Conservation (phyloP, 1,140 invertebrate genomes). For the Mactra quadrangularis region DNA sequence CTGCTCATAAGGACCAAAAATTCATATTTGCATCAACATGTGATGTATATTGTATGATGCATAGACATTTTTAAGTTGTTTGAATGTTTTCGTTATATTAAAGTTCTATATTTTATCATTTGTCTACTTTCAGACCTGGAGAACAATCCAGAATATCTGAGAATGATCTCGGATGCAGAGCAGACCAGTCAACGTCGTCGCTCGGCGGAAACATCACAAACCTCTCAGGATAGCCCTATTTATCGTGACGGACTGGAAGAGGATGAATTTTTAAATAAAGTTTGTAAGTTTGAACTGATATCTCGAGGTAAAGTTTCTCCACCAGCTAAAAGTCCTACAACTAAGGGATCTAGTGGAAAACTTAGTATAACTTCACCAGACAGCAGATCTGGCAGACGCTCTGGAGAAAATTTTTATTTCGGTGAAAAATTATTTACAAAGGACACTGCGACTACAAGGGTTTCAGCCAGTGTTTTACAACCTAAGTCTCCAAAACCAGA, state of each 20-base stretch:
- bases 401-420: constrained; percentile 64
- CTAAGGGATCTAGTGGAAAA: constrained; percentile 40
- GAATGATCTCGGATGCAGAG: constrained; percentile 79
- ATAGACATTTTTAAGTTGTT: too few relatives aligned
- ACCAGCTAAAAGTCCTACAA: constrained; percentile 63
- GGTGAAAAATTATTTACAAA: constrained; percentile 83
- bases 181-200: constrained; percentile 50
- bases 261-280: constrained; percentile 81
- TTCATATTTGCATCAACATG: too few relatives aligned
- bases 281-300: constrained; percentile 82
- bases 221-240: constrained; percentile 45
- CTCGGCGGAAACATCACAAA: constrained; percentile 61
- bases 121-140: constrained; percentile 74
- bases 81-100: too few relatives aligned
- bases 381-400: constrained; percentile 45
- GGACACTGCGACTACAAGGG: constrained; percentile 79
- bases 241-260: constrained; percentile 73
- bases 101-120: too few relatives aligned
- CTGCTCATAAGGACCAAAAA: too few relatives aligned
- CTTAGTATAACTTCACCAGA: constrained; percentile 50
- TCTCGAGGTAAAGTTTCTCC: constrained; percentile 72
- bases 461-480: constrained; percentile 75
- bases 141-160: constrained; percentile 76
- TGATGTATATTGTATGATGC: too few relatives aligned
- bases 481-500: constrained; percentile 69